Base-by-base conservation (phyloP, 2,797 vertebrate genomes). In the Psittacula derbiana region DNA sequence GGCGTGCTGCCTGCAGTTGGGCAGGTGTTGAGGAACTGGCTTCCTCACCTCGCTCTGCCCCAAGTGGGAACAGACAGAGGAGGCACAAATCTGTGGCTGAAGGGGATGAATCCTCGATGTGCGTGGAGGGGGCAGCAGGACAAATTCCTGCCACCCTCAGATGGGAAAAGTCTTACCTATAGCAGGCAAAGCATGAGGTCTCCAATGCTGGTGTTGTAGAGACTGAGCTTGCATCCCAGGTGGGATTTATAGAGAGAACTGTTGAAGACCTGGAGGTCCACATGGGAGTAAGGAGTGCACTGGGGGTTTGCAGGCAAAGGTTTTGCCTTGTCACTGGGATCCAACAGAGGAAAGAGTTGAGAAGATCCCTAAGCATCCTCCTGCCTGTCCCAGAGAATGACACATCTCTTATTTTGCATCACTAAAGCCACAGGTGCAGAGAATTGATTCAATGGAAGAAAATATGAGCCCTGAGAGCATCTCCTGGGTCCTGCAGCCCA, bases 1-100 rank as follows among this genome's bases (percentile, higher is more conserved):
- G 70, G 76, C 11, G 15, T 38, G 50, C 36, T 89, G 81, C 57
- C 24, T 43, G 60, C 53, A 86, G 28, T 1, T 0, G 2, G 60
- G 84, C 43, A 75, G 74, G 81, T 55, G 79, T 50, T 72, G 90
- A 84, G 74, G 83, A 91, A 81, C 44, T 73, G 53, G 36, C 53
- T 86, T 76, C 80, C 74, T 95, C 80, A 62, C 90, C 78, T 81
- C 0, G 0, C 47, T 91, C 46, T 93, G 92, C 84, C 62, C 60
- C 0, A 2, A 20, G 43, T 33, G 65, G 73, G 79, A 91, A 24
- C 5, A 7, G 28, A 46, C 0, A 1, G 11, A 65, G 33, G 38
- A 84, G 57, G 13, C 12, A 84, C 25, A 74, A 85, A 82, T 19
- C 17, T 44, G 70, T 84, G 92, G 49, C 57, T 90, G 78, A 88